These are phyloP conservation scores for Ctenicera cuprea DNA, from an alignment of 2,888 invertebrate genomes.

Conservation along the genomic window DNA sequence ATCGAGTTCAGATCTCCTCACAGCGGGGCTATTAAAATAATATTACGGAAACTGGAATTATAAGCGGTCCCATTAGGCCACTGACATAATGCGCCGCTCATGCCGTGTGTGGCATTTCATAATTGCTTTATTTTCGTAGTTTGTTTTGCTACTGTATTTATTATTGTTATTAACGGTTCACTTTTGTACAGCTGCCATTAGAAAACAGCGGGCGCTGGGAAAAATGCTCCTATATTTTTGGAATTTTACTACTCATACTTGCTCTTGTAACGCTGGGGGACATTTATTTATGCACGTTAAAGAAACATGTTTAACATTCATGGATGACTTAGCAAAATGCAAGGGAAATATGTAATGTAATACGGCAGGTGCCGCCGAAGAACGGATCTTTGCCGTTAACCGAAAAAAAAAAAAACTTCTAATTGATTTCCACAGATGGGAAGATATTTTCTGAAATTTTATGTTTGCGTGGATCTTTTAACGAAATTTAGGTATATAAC, in stretches of 20 bases:
- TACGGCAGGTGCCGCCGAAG: slow-evolving; percentile 22
- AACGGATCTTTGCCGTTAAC: slow-evolving; percentile 15
- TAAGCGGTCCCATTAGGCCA: slow-evolving; percentile 52
- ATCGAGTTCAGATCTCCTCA: slow-evolving; percentile 50
- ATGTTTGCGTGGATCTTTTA: too few relatives aligned
- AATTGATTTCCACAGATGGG: background rate
- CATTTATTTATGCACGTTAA: slow-evolving; percentile 32
- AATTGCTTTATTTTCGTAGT: slow-evolving; percentile 52
- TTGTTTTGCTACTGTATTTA: slow-evolving; percentile 42
- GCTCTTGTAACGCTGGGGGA: slow-evolving; percentile 15
- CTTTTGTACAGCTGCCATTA: slow-evolving; percentile 24
- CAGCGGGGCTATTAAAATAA: slow-evolving; percentile 52
- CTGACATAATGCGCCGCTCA: slow-evolving; percentile 48
- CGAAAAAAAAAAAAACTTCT: slow-evolving; percentile 15
- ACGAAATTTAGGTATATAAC: too few relatives aligned
- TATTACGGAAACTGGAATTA: slow-evolving; percentile 54
- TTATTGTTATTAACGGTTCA: slow-evolving; percentile 34
- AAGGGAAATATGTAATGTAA: slow-evolving; percentile 23
- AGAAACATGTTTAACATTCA: slow-evolving; percentile 17
- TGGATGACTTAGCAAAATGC: slow-evolving; percentile 24
- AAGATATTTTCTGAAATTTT: too few relatives aligned
- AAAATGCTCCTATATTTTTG: slow-evolving; percentile 21
- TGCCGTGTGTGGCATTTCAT: slow-evolving; percentile 47
- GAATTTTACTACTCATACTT: slow-evolving; percentile 17
- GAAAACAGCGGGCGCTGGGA: background rate